Base-by-base conservation (phyloP, 2,797 vertebrate genomes). In the Hylomyscus alleni region DNA sequence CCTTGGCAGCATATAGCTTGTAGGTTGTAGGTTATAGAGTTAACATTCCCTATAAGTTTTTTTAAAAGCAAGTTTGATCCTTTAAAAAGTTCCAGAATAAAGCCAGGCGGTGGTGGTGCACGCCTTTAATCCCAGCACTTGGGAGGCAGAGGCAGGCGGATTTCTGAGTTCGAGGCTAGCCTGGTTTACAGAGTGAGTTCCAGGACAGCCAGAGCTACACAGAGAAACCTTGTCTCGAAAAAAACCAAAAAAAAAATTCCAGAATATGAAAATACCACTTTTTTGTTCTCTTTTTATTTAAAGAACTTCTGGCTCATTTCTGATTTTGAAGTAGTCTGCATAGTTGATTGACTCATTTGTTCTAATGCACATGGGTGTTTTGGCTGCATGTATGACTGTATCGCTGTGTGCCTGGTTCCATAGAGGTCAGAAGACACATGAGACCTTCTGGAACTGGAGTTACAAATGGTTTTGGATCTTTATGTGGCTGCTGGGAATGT, bases 221-320 rank as follows among this genome's bases (percentile, higher is more conserved):
- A n/a, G n/a, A n/a, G n/a, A n/a, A n/a, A n/a, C n/a, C n/a, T n/a
- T n/a, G n/a, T n/a, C n/a, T n/a, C n/a, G n/a, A n/a, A n/a, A n/a
- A n/a, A n/a, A n/a, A n/a, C n/a, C n/a, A n/a, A 6, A 31, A 24
- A 58, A 81, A 78, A 60, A 84, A 29, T 20, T 62, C 15, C 58
- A 44, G 40, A 84, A 60, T 47, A 40, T 60, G 40, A 65, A 67
- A 50, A 20, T 67, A 67, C 14, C 8, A 1, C 47, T 54, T 15
- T 72, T 12, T 12, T n/a, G 37, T 72, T 90, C 22, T 50, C 81
- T 50, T 84, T 84, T 65, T 67, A 24, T 84, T 84, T 92, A 56
- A 94, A 91, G n/a, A 50, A 92, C 20, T 76, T 44, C 10, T 87
- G 44, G 17, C 58, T 91, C 34, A 17, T 69, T 87, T 91, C 7